These are phyloP conservation scores for Nezara viridula DNA, from an alignment of 2,888 invertebrate species.

Conservation along the genomic window DNA sequence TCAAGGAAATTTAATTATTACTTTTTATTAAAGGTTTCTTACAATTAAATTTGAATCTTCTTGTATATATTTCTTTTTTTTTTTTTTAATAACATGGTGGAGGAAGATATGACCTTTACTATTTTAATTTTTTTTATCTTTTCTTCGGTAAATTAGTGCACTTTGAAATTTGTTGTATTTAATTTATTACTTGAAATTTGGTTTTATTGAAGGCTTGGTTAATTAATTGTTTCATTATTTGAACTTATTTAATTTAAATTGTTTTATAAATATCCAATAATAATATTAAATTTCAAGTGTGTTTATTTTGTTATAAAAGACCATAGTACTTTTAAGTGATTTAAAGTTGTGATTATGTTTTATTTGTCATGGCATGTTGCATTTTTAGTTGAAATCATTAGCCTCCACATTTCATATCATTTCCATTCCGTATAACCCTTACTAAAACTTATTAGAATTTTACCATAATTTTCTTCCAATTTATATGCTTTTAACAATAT, in stretches of 20 bases:
- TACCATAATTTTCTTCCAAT: not conserved
- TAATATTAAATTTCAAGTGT: slow-evolving; percentile 36
- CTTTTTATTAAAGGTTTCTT: not conserved
- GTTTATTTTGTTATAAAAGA: slow-evolving; percentile 30
- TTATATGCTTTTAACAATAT: slow-evolving; percentile 30
- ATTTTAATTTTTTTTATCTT: not conserved
- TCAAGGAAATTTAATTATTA: no score
- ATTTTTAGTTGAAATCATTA: slow-evolving; percentile 18
- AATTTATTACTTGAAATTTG: slow-evolving; percentile 45
- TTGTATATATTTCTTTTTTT: not conserved
- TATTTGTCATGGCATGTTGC: slow-evolving; percentile 43
- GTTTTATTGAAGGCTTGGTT: slow-evolving; percentile 9
- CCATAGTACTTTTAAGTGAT: slow-evolving; percentile 24
- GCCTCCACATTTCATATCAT: not conserved
- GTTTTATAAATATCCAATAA: not conserved
- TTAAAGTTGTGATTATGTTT: not conserved
- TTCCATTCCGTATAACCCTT: not conserved
- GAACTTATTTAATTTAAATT: not conserved
- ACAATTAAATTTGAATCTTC: not conserved
- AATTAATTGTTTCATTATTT: not conserved
- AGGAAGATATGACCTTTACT: not conserved
- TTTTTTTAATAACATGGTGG: not conserved
- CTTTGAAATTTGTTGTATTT: slow-evolving; percentile 5
- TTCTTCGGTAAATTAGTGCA: not conserved
- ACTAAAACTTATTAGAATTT: slow-evolving; percentile 30